Evolutionary conservation across 2,113 vertebrate genomes (phyloP).

Genomic region (Taurulus bubalis): DNA sequence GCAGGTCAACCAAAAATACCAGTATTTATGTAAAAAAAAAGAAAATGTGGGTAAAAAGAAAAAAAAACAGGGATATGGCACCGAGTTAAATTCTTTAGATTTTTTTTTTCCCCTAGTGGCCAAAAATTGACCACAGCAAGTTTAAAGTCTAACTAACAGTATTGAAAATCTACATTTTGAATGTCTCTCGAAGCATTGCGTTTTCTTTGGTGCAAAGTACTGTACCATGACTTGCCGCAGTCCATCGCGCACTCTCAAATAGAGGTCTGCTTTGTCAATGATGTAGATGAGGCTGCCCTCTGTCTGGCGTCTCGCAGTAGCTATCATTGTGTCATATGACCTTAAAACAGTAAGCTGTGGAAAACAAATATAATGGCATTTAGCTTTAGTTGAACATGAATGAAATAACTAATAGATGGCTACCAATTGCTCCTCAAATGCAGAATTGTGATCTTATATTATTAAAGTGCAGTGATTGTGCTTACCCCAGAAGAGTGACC

Average conservation of each 20-base stretch:
- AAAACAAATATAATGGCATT: not conserved
- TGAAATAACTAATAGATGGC: not conserved
- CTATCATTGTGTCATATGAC: constrained; percentile 89
- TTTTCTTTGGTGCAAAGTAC: not conserved
- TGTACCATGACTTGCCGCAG: constrained; percentile 90
- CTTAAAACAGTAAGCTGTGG: constrained; percentile 86
- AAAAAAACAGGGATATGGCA: not conserved
- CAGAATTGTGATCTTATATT: not conserved
- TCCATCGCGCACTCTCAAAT: constrained; percentile 87
- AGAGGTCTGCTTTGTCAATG: constrained; percentile 88
- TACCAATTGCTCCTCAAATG: not conserved
- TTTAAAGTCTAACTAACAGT: no score
- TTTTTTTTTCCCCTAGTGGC: not conserved
- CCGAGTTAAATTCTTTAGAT: not conserved
- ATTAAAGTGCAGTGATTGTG: not conserved
- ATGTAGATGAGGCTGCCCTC: constrained; percentile 91
- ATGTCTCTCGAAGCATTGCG: not conserved
- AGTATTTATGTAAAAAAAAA: no score
- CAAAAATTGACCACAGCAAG: no score
- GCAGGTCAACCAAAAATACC: not conserved
- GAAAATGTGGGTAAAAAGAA: not conserved
- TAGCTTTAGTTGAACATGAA: not conserved
- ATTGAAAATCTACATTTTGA: no score
- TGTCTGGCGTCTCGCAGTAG: constrained; percentile 74
- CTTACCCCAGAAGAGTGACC: constrained; percentile 88